Evolutionary conservation across 2,113 vertebrate genomes (phyloP).

Genomic region (Aegithalos caudatus): DNA sequence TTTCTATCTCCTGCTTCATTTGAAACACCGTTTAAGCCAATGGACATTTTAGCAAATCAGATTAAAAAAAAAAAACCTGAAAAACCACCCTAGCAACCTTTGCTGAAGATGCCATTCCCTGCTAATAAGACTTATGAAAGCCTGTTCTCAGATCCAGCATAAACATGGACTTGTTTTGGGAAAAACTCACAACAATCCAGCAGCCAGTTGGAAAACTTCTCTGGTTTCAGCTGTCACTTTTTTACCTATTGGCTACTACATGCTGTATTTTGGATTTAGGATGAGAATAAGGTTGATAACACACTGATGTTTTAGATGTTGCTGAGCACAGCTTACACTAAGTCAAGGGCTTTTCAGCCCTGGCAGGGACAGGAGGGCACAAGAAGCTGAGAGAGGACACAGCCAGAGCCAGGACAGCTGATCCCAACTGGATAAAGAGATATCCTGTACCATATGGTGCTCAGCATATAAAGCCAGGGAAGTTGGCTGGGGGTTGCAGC

Average conservation of each 20-base stretch:
- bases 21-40: not conserved
- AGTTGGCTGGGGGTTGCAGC: not conserved
- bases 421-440: not conserved
- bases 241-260: not conserved
- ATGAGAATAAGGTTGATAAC: not conserved
- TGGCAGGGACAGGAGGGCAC: not conserved
- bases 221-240: not conserved
- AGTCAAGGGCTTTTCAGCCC: not conserved
- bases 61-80: not conserved
- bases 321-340: not conserved
- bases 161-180: not conserved
- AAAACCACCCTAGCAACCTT: not conserved
- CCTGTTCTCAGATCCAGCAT: not conserved
- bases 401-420: not conserved
- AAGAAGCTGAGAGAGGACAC: not conserved
- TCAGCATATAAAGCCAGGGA: not conserved
- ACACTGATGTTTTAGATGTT: not conserved
- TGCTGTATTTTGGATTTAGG: not conserved
- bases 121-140: not conserved
- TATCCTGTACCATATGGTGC: not conserved
- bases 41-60: not conserved
- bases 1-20: not conserved
- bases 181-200: not conserved
- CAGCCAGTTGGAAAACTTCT: not conserved
- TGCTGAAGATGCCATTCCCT: not conserved